Evolutionary conservation across 1,140 invertebrate species (phyloP), one percentile per base, ranked within the genome.

Genomic region (Notospermus geniculatus): DNA sequence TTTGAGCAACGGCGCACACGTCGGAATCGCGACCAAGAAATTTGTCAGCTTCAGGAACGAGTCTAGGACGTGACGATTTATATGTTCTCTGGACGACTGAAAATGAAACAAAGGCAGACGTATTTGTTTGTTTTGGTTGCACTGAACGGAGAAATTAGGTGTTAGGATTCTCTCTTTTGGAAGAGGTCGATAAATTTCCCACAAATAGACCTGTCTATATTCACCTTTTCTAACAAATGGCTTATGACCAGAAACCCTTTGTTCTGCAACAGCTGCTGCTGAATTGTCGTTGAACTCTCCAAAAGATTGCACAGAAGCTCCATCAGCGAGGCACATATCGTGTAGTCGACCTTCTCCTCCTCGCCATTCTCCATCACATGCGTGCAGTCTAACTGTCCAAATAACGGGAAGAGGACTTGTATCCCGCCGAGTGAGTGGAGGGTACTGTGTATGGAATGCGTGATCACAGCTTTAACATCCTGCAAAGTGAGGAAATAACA

Each of bases 391-490:
- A 99, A 85, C 84, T 99, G 96, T 41, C 94, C 93, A 85, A 99
- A 98, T 62, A 99, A 85, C 59, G 97, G 97, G 83, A 99, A 97
- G 63, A 99, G 84, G 72, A 98, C 81, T 86, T 98, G 95, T 71
- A 99, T 95, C 57, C 97, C 97, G 61, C 97, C 97, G 75, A 99
- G 93, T 36, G 96, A 99, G 83, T 99, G 97, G 66, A 99, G 85
- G 5, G 95, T 98, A 83, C 92, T 95, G 83, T 98, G 95, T 82
- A 99, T 98, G 67, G 96, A 98, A 84, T 98, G 92, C 59, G 96
- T 99, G 73, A 97, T 92, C 63, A 99, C 93, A 66, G 97, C 94
- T 86, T 98, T 98, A 64, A 98, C 96, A 78, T 97, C 94, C 93
- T 97, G 80, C 17, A 72, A 71, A 22, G 54, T 59, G n/a, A 63